Base-by-base conservation (phyloP, 1,140 invertebrate genomes). In the Eufriesea mexicana region DNA sequence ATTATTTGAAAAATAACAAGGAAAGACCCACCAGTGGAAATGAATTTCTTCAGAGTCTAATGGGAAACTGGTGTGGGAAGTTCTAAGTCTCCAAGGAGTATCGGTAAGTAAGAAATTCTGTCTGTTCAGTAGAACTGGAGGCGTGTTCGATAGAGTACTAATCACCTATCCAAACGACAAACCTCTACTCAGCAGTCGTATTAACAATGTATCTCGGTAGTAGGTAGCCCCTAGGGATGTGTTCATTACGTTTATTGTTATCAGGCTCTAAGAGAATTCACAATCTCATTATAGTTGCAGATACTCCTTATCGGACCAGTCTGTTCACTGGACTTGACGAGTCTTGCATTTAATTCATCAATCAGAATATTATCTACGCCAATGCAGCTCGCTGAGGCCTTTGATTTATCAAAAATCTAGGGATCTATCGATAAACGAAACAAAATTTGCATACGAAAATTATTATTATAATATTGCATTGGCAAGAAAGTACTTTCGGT, bases 131-230 rank as follows among this genome's bases (percentile, higher is more conserved):
- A 61, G 64, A 86, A 84, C 74, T 28, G 81, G 28, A 87, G 86
- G 87, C 79, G 86, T 89, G 78, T 79, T 79, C 80, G 62, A 89
- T 86, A 72, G 76, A 85, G 88, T 85, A 73, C 86, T 91, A 92
- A 91, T 92, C 86, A 89, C 89, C 87, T 84, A 87, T 88, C 89
- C 84, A 91, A 91, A 87, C 84, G 67, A 85, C 76, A 73, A 76
- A 83, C 71, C 73, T 71, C 70, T 85, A 61, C 83, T 83, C 76
- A 57, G 64, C 71, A 76, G 64, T 85, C 72, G 81, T 55, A 85
- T 79, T 88, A 81, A 90, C 82, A 79, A 79, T 68, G 74, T 74
- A 79, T 76, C 61, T 84, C 55, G 0, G 47, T 35, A 61, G 55
- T 64, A 72, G 72, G 80, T 82, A 55, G 64, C 47, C 84, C 79